A percentile compares a stretch with the other conserved stretches of the same genome.
These are phyloP conservation scores for Eupithecia inturbata DNA, from an alignment of 2,888 invertebrate species.

Conservation along the genomic window DNA sequence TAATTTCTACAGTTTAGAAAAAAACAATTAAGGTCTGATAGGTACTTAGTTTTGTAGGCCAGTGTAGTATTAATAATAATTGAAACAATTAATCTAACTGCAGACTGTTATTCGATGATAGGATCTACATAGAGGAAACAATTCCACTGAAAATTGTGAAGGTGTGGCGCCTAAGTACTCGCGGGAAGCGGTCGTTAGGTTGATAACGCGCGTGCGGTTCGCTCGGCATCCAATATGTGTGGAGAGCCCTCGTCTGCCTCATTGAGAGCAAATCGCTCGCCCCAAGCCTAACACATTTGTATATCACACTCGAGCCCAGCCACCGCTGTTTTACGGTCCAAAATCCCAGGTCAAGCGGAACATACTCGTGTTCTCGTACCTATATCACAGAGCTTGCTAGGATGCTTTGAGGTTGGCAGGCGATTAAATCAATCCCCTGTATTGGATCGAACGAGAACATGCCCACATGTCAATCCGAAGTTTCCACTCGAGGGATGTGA, in stretches of 20 bases:
- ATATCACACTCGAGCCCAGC: constrained; percentile 39
- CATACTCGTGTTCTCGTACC: constrained; percentile 33
- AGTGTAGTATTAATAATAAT: too few species aligned
- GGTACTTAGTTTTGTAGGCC: too few species aligned
- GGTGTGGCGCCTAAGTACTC: neutral
- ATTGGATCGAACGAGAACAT: constrained; percentile 40
- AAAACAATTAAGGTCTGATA: too few species aligned
- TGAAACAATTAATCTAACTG: too few species aligned
- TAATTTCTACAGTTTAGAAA: too few species aligned
- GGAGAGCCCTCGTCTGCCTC: constrained; percentile 70
- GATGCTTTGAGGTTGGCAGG: constrained; percentile 44
- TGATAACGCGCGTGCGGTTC: constrained; percentile 51
- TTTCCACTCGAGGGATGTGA: constrained; percentile 40
- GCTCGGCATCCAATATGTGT: constrained; percentile 74
- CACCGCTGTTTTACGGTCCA: constrained; percentile 45
- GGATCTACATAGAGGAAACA: neutral
- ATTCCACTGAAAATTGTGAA: constrained; percentile 1
- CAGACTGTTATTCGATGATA: neutral
- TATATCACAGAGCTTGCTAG: constrained; percentile 42
- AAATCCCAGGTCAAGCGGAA: constrained; percentile 43
- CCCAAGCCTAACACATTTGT: constrained; percentile 48
- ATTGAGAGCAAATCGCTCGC: constrained; percentile 72
- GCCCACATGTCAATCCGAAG: constrained; percentile 42
- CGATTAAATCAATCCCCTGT: constrained; percentile 48
- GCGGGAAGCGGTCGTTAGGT: constrained; percentile 41